Evolutionary conservation across 2,113 vertebrate genomes (phyloP), one percentile per base, ranked within the genome.

Genomic region (Origma solitaria): DNA sequence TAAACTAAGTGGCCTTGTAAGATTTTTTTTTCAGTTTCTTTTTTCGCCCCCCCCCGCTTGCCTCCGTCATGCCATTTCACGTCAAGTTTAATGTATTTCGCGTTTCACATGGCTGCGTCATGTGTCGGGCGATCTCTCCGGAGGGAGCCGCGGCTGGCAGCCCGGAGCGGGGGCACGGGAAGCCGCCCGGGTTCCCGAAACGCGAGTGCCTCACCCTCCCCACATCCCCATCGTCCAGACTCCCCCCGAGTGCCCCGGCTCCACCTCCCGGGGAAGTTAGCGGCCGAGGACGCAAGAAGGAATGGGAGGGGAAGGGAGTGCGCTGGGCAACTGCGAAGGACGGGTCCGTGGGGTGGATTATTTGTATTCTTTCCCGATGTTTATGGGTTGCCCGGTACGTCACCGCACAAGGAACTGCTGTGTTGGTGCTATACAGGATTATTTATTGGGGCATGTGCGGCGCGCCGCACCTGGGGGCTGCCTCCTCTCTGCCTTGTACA

Each of bases 391-490:
- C 96, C 95, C 76, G 45, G 86, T 96, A 83, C 92, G 93, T 95
- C 97, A 91, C 33, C 40, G 95, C 95, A 94, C 83, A 96, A 96
- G 93, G 95, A 76, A 93, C 94, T 82, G 95, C 96, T 94, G 68
- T 96, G 92, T 89, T 95, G 95, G 81, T 94, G 96, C 88, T 90
- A 77, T 86, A 82, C 91, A 78, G 69, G 89, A 94, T 97, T 96
- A 97, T 97, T 97, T 98, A 97, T 95, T 90, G 95, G 97, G 96
- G 92, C 96, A 94, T 98, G 97, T 97, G 97, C 84, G 76, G 86
- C 78, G 89, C 91, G 76, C 95, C 97, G 97, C 97, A 97, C 96
- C 97, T 97, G 97, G 94, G 96, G 97, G 96, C 82, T 94, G 96
- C 66, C 87, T 97, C 38, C 78, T 93, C 81, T 86, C 84, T 92